These are phyloP conservation scores for Clistopyga incitator DNA, from an alignment of 2,888 invertebrate species.

Conservation along the genomic window DNA sequence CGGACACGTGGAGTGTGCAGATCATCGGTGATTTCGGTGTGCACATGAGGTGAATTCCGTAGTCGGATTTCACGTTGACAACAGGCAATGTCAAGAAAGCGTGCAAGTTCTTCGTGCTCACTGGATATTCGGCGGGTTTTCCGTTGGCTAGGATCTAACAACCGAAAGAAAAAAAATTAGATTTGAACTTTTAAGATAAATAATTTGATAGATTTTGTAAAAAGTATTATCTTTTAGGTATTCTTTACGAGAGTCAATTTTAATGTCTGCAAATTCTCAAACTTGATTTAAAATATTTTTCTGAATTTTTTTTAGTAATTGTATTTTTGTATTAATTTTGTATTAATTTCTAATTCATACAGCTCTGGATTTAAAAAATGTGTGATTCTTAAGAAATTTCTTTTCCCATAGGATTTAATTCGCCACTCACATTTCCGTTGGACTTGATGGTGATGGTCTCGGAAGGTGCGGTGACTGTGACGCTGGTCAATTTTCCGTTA, in stretches of 20 bases:
- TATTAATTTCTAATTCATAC: too few species aligned
- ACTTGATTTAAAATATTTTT: too few species aligned
- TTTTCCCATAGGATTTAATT: background rate
- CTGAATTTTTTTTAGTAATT: too few species aligned
- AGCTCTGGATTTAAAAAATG: background rate
- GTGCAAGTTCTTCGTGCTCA: conserved; percentile 86
- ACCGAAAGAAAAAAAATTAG: background rate
- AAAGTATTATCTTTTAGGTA: background rate
- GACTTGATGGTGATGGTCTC: conserved; percentile 86
- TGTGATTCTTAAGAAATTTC: background rate
- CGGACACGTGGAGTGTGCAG: conserved; percentile 90
- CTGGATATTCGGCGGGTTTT: conserved; percentile 89
- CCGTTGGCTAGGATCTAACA: conserved; percentile 87
- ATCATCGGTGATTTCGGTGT: conserved; percentile 84
- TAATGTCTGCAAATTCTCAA: too few species aligned
- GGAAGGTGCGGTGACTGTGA: conserved; percentile 89
- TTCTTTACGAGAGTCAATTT: too few species aligned
- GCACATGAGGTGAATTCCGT: conserved; percentile 89
- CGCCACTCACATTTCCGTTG: conserved; percentile 86
- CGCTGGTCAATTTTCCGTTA: conserved; percentile 88
- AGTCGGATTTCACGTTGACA: conserved; percentile 86
- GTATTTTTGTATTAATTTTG: too few species aligned
- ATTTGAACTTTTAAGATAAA: too few species aligned
- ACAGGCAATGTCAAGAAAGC: conserved; percentile 87
- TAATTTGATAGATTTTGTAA: too few species aligned